phyloP scores from a whole-genome alignment of 2,888 invertebrate genomes.

The Lepidonotus clava region DNA sequence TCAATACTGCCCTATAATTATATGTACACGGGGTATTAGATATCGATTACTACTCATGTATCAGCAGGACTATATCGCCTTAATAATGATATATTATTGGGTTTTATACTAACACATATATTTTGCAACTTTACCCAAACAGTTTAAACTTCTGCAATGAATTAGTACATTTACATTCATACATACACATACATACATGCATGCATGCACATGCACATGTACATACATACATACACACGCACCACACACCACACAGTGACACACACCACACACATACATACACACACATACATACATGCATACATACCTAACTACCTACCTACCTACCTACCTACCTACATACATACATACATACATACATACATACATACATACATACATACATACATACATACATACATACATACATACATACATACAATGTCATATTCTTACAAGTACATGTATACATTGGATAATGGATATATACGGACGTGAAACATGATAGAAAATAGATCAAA shows the following conservation, averaged over 20 bases:
- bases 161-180: too few species aligned
- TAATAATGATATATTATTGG: too few species aligned
- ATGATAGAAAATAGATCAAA: too few species aligned
- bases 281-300: not conserved
- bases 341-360: conserved; percentile 53
- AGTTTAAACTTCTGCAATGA: too few species aligned
- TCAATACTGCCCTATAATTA: too few species aligned
- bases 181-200: not conserved
- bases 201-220: not conserved
- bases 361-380: conserved; percentile 53
- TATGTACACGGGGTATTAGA: too few species aligned
- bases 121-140: too few species aligned
- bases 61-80: too few species aligned
- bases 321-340: conserved; percentile 53
- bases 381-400: conserved; percentile 54
- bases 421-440: not conserved
- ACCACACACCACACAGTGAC: not conserved
- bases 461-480: too few species aligned
- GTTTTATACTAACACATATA: too few species aligned
- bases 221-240: not conserved
- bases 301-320: not conserved
- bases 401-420: conserved; percentile 55
- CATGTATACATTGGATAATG: too few species aligned
- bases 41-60: too few species aligned
- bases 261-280: not conserved